Conservation (phyloP, 2,888 invertebrate species). For the Erebia epiphron region DNA sequence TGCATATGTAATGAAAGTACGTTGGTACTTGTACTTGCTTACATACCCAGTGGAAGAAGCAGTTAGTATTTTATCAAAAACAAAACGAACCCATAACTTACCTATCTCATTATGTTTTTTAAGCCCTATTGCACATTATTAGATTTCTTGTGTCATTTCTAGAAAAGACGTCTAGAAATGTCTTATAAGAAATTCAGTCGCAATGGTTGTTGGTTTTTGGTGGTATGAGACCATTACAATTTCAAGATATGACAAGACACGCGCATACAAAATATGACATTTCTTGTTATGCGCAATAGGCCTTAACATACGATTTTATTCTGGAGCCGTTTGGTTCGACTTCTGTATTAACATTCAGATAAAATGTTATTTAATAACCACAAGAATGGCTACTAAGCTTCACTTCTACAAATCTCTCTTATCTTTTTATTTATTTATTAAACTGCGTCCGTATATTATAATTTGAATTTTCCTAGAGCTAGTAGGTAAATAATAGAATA, state of each 20-base stretch:
- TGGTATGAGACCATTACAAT: too few species aligned
- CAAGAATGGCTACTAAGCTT: not conserved
- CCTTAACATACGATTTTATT: not conserved
- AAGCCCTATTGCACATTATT: too few species aligned
- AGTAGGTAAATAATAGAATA: too few species aligned
- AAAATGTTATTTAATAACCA: not conserved
- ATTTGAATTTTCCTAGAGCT: too few species aligned
- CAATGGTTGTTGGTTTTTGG: too few species aligned
- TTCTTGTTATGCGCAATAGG: too few species aligned
- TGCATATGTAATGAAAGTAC: conserved; percentile 41
- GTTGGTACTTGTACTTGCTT: conserved; percentile 37
- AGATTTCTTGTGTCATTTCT: too few species aligned
- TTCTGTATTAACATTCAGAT: not conserved
- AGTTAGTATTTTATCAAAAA: conserved; percentile 4
- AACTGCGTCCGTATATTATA: too few species aligned
- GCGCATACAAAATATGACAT: too few species aligned
- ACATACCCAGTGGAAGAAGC: conserved; percentile 17
- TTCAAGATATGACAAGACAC: too few species aligned
- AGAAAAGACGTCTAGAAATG: too few species aligned
- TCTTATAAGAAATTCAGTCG: too few species aligned
- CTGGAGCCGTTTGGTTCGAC: conserved; percentile 2
- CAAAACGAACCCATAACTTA: not conserved
- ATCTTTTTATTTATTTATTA: not conserved
- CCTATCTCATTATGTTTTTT: not conserved
- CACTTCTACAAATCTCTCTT: not conserved